A percentile compares a stretch with the other conserved stretches of the same genome.
These are phyloP conservation scores for Dryococelus australis DNA, from an alignment of 2,888 invertebrate species.

Conservation along the genomic window DNA sequence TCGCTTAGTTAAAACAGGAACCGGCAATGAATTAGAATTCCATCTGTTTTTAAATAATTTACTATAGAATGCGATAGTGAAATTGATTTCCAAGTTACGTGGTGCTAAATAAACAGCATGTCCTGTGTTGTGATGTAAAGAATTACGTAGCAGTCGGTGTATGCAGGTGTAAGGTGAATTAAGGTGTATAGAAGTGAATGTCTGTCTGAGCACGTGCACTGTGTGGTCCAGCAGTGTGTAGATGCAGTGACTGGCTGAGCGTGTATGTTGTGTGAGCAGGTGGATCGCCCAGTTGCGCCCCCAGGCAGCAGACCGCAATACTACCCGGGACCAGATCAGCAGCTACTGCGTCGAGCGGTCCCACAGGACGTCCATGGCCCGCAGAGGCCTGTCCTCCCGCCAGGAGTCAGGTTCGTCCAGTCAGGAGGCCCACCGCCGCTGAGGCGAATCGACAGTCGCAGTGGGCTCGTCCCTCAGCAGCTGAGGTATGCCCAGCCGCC, in stretches of 20 bases:
- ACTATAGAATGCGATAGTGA: too few species aligned
- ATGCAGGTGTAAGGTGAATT: too few species aligned
- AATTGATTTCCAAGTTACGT: too few species aligned
- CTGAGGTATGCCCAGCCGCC: neutral
- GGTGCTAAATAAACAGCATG: too few species aligned
- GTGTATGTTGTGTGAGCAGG: neutral
- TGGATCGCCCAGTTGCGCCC: neutral
- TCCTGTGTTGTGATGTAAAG: too few species aligned
- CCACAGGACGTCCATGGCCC: neutral
- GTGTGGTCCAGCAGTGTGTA: too few species aligned
- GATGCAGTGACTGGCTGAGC: neutral
- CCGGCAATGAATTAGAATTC: too few species aligned
- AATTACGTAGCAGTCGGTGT: too few species aligned
- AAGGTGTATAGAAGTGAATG: too few species aligned
- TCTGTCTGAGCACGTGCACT: too few species aligned
- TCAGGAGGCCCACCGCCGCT: neutral
- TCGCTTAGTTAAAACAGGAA: too few species aligned
- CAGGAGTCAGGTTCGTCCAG: neutral
- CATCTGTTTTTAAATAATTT: too few species aligned
- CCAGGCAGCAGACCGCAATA: neutral
- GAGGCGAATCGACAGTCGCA: constrained; percentile 5
- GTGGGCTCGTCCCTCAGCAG: neutral
- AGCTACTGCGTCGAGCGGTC: neutral
- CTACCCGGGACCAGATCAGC: neutral
- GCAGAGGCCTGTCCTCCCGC: neutral